Evolutionary conservation across 1,140 invertebrate genomes (phyloP).

Genomic region (Lasaia peninsularis): DNA sequence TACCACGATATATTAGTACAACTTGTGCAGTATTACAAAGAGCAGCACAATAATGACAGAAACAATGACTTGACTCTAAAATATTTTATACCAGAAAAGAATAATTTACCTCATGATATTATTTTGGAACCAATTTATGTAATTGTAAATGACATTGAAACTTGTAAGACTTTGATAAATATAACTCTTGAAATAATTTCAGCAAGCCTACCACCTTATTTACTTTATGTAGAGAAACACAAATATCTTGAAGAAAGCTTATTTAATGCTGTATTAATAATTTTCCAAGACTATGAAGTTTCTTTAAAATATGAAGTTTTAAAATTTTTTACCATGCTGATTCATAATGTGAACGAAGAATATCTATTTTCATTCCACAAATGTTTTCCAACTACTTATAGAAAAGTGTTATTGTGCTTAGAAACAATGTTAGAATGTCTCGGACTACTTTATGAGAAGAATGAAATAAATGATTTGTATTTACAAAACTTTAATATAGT

Average conservation of each 20-base stretch:
- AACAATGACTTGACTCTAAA: conserved; percentile 39
- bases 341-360: conserved; percentile 43
- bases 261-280: conserved; percentile 42
- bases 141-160: conserved; percentile 44
- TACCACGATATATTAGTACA: conserved; percentile 63
- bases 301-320: conserved; percentile 57
- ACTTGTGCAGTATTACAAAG: conserved; percentile 64
- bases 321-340: conserved; percentile 59
- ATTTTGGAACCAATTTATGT: conserved; percentile 71
- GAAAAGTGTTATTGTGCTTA: conserved; percentile 37
- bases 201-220: conserved; percentile 45
- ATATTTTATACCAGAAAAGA: conserved; percentile 65
- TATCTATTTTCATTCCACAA: conserved; percentile 36
- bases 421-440: conserved; percentile 42
- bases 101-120: conserved; percentile 64
- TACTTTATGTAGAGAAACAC: conserved; percentile 35
- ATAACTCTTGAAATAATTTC: conserved; percentile 49
- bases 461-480: conserved; percentile 37
- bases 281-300: conserved; percentile 54
- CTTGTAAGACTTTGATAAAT: conserved; percentile 56
- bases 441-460: conserved; percentile 46
- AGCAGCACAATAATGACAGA: conserved; percentile 31
- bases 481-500: conserved; percentile 41
- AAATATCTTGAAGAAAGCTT: conserved; percentile 27
- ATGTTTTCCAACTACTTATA: conserved; percentile 37